A percentile compares a stretch with the other conserved stretches of the same genome.
Conservation (phyloP, 1,140 invertebrate species). For the Neotoxoptera formosana region DNA sequence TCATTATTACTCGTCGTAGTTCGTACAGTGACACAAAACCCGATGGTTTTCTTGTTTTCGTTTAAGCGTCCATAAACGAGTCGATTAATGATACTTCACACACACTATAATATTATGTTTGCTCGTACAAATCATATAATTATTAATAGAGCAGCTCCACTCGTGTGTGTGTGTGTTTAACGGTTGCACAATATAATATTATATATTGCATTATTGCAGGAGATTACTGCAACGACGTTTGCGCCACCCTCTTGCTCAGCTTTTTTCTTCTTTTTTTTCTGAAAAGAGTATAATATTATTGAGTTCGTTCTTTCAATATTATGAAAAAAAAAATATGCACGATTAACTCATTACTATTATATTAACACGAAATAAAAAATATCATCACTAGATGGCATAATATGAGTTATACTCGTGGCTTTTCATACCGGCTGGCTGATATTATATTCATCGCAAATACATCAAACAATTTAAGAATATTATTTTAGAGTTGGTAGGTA, state of each 20-base stretch:
- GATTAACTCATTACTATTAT: background rate
- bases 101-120: too few species aligned
- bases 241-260: background rate
- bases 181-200: background rate
- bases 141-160: background rate
- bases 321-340: background rate
- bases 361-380: too few species aligned
- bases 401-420: too few species aligned
- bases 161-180: background rate
- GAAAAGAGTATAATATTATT: background rate
- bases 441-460: too few species aligned
- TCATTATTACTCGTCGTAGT: background rate
- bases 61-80: background rate
- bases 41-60: background rate
- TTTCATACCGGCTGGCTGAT: too few species aligned
- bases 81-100: constrained; percentile 9
- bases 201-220: background rate
- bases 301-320: background rate
- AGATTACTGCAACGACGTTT: background rate
- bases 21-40: background rate
- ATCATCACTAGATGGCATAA: too few species aligned
- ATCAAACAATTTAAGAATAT: too few species aligned
- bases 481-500: too few species aligned
- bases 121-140: background rate
- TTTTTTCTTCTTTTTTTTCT: background rate